A percentile compares a stretch with the other conserved stretches of the same genome.
Evolutionary conservation across 2,888 invertebrate species (phyloP).

Genomic region (Falcaria lacertinaria): DNA sequence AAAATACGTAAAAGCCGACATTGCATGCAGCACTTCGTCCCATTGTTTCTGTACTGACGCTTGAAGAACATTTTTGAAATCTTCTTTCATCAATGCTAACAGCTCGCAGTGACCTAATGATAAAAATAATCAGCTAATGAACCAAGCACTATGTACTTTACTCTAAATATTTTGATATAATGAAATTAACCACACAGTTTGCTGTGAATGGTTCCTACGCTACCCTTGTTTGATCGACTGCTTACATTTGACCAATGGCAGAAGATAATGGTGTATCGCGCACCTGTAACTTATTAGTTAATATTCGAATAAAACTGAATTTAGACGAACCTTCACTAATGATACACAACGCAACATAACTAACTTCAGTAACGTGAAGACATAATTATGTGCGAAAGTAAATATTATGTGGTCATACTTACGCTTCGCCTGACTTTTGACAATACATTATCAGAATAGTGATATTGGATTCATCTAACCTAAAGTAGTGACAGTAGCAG

Average conservation of each 20-base stretch:
- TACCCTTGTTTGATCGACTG: constrained; percentile 33
- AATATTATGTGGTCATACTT: too few species aligned
- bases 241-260: background rate
- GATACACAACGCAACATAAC: too few species aligned
- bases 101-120: constrained; percentile 81
- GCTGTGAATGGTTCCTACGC: constrained; percentile 30
- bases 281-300: too few species aligned
- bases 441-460: background rate
- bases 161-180: too few species aligned
- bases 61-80: constrained; percentile 82
- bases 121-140: background rate
- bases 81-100: constrained; percentile 80
- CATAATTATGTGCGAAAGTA: too few species aligned
- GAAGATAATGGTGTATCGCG: too few species aligned
- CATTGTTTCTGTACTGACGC: constrained; percentile 80
- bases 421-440: too few species aligned
- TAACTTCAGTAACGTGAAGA: too few species aligned
- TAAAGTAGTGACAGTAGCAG: constrained; percentile 79
- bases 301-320: too few species aligned
- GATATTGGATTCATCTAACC: constrained; percentile 45
- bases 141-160: constrained; percentile 1
- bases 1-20: constrained; percentile 83
- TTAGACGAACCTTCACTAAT: too few species aligned
- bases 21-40: constrained; percentile 79
- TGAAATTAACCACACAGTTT: background rate